Evolutionary conservation across 2,888 invertebrate genomes (phyloP).

Genomic region (Mythimna albipuncta): DNA sequence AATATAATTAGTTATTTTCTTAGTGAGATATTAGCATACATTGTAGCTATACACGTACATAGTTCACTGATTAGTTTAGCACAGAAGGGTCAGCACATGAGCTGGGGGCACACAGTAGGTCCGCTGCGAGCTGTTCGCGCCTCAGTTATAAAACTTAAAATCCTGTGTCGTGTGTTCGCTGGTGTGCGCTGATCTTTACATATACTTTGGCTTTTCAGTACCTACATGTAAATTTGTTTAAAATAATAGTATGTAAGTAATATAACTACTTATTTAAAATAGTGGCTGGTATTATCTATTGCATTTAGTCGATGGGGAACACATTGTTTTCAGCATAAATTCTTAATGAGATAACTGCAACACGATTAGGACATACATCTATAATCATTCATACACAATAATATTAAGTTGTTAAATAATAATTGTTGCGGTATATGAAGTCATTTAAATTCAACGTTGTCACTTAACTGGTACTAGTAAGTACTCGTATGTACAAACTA

Average conservation of each 20-base stretch:
- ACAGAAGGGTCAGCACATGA: conserved; percentile 28
- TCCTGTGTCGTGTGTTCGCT: not conserved
- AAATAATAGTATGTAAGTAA: conserved; percentile 51
- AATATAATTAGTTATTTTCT: conserved; percentile 42
- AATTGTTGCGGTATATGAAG: conserved; percentile 50
- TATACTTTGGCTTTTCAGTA: conserved; percentile 70
- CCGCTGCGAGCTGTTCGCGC: not conserved
- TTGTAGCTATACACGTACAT: conserved; percentile 49
- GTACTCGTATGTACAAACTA: conserved; percentile 60
- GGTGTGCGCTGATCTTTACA: conserved; percentile 48
- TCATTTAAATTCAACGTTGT: conserved; percentile 53
- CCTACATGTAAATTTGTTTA: conserved; percentile 54
- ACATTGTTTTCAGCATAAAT: conserved; percentile 77
- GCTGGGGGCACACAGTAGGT: not conserved
- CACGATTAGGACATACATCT: conserved; percentile 47
- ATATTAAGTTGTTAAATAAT: conserved; percentile 41
- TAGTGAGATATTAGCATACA: conserved; percentile 51
- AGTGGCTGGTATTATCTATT: conserved; percentile 82
- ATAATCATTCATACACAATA: conserved; percentile 42
- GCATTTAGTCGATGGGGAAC: conserved; percentile 84
- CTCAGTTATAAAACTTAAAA: not conserved
- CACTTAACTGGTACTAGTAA: conserved; percentile 65
- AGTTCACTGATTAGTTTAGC: conserved; percentile 63
- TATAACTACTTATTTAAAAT: conserved; percentile 68
- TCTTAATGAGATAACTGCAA: conserved; percentile 54